Conservation (phyloP, 2,113 vertebrate species). For the Bathybates hornii region DNA sequence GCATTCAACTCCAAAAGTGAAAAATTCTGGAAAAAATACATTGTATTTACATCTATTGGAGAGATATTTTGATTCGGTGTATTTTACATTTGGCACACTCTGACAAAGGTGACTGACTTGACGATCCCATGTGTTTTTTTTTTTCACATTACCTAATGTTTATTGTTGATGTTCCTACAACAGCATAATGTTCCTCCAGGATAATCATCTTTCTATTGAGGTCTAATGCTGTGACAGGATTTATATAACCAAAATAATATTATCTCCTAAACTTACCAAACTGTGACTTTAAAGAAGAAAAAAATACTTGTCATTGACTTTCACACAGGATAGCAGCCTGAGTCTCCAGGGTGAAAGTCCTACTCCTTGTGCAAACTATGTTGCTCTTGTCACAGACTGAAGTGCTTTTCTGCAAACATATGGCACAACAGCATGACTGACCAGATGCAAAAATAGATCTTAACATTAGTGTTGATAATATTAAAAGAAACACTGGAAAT, state of each 20-base stretch:
- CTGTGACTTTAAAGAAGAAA: not conserved
- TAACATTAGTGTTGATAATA: not conserved
- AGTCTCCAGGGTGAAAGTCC: not conserved
- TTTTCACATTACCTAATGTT: not conserved
- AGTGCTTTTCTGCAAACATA: not conserved
- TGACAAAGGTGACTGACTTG: not conserved
- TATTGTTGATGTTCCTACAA: not conserved
- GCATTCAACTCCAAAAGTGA: not conserved
- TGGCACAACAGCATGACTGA: not conserved
- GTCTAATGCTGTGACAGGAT: not conserved
- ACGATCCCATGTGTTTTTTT: not conserved
- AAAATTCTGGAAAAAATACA: not conserved
- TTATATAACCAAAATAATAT: not conserved
- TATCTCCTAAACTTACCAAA: not conserved
- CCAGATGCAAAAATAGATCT: not conserved
- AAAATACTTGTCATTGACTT: not conserved
- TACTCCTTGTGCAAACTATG: not conserved
- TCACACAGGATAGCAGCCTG: not conserved
- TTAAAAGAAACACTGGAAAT: not conserved
- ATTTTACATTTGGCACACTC: not conserved
- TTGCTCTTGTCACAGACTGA: not conserved
- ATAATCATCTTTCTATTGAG: not conserved
- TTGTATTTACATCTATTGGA: not conserved
- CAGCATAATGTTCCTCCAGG: not conserved
- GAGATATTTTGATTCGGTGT: rapidly evolving